Conservation (phyloP, 2,888 invertebrate species). For the Nephrotoma flavescens region DNA sequence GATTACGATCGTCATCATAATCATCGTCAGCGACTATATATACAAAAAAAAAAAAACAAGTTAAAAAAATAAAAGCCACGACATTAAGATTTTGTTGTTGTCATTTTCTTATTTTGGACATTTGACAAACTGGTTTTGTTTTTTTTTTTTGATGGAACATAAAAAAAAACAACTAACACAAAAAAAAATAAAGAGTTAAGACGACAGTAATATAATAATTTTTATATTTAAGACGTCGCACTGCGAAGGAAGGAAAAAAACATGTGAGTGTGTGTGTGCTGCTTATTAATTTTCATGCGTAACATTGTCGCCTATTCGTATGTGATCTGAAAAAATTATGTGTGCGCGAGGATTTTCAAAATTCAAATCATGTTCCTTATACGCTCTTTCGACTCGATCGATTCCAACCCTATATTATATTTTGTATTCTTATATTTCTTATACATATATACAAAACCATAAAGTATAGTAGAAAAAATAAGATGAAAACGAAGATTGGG, state of each 20-base stretch:
- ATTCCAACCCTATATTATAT: background rate
- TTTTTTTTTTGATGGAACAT: background rate
- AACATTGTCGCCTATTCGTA: background rate
- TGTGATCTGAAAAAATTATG: background rate
- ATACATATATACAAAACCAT: background rate
- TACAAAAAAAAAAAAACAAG: background rate
- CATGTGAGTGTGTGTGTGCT: background rate
- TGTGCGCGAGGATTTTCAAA: background rate
- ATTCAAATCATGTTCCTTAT: background rate
- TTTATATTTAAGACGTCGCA: background rate
- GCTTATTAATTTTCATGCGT: background rate
- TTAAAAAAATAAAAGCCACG: background rate
- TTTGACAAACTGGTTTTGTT: background rate
- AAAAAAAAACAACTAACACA: background rate
- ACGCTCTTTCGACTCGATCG: background rate
- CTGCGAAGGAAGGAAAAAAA: background rate
- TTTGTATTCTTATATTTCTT: background rate
- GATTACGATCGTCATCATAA: background rate
- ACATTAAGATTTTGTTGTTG: background rate
- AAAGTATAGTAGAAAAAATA: background rate
- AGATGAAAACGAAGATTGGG: background rate
- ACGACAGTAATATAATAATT: background rate
- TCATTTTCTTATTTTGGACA: background rate
- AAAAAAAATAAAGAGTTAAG: background rate
- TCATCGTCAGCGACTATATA: background rate